Conservation (phyloP, 53 echinoderm and acorn worm genomes). For the Pentamera pediparva region DNA sequence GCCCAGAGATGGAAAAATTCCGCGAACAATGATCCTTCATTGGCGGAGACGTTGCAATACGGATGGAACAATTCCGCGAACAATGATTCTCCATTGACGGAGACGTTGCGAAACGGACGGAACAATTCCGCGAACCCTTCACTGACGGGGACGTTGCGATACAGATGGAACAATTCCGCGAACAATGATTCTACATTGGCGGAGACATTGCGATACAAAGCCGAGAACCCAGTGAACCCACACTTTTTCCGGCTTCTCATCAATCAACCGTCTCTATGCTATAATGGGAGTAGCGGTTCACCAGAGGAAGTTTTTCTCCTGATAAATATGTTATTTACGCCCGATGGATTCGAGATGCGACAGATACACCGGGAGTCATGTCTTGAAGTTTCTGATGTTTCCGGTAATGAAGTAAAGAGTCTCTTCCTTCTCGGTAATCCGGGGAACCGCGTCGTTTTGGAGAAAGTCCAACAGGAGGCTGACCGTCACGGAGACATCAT, state of each 20-base stretch:
- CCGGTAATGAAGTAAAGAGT: background rate
- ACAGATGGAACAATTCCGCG: too few species aligned
- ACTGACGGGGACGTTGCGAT: too few species aligned
- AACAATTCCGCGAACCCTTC: too few species aligned
- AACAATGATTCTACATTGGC: too few species aligned
- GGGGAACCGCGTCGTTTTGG: background rate
- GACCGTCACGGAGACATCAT: slow-evolving; percentile 38
- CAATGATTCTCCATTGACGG: too few species aligned
- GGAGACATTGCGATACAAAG: too few species aligned
- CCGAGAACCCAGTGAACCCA: slow-evolving; percentile 6
- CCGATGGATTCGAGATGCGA: background rate
- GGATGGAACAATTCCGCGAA: too few species aligned
- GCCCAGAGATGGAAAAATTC: too few species aligned
- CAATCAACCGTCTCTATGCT: slow-evolving; percentile 3
- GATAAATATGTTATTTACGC: background rate
- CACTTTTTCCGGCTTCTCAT: background rate
- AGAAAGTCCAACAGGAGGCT: slow-evolving; percentile 18
- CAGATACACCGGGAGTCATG: background rate
- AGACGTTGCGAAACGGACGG: too few species aligned
- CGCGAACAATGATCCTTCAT: too few species aligned
- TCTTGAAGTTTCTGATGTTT: background rate
- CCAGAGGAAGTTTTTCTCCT: background rate
- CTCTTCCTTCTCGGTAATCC: background rate
- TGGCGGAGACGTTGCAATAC: too few species aligned
- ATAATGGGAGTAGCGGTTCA: background rate